phyloP scores from a whole-genome alignment of 2,113 vertebrate genomes.

The Amazona vittata region DNA sequence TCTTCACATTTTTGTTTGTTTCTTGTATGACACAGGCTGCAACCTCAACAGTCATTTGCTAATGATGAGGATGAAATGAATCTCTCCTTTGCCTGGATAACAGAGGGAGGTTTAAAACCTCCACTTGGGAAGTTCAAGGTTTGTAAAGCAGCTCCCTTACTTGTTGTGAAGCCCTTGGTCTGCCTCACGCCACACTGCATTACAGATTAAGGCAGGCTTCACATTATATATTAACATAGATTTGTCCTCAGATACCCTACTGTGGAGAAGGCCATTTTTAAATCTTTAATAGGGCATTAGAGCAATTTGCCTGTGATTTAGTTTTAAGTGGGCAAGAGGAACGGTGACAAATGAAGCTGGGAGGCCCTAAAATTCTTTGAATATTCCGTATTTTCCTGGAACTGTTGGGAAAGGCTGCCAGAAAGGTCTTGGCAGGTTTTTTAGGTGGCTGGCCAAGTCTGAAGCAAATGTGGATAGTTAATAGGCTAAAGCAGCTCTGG shows the following conservation, averaged over 20 bases:
- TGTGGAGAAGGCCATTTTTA: slow-evolving; percentile 13
- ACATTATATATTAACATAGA: slow-evolving; percentile 11
- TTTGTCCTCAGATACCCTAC: slow-evolving; percentile 39
- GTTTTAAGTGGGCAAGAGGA: slow-evolving; percentile 54
- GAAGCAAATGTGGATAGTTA: slow-evolving; percentile 41
- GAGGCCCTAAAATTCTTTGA: slow-evolving; percentile 56
- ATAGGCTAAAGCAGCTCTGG: not conserved
- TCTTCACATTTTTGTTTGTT: not conserved
- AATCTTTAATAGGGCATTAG: slow-evolving; percentile 51
- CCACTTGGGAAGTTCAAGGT: not conserved
- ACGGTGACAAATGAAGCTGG: slow-evolving; percentile 32
- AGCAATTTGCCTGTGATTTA: slow-evolving; percentile 59
- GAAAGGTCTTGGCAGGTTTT: slow-evolving; percentile 59
- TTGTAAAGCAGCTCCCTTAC: not conserved
- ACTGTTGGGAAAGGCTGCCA: slow-evolving; percentile 50
- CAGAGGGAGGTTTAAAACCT: not conserved
- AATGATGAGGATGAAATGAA: not conserved
- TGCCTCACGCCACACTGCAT: not conserved
- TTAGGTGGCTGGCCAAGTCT: slow-evolving; percentile 60
- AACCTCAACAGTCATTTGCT: not conserved
- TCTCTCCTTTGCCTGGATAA: not conserved
- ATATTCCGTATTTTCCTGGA: slow-evolving; percentile 68
- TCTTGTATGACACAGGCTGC: not conserved
- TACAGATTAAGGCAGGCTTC: not conserved
- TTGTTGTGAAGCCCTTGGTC: not conserved